Evolutionary conservation across 1,140 invertebrate genomes (phyloP), one percentile per base, ranked within the genome.

Genomic region (Xylocopa sonorina): DNA sequence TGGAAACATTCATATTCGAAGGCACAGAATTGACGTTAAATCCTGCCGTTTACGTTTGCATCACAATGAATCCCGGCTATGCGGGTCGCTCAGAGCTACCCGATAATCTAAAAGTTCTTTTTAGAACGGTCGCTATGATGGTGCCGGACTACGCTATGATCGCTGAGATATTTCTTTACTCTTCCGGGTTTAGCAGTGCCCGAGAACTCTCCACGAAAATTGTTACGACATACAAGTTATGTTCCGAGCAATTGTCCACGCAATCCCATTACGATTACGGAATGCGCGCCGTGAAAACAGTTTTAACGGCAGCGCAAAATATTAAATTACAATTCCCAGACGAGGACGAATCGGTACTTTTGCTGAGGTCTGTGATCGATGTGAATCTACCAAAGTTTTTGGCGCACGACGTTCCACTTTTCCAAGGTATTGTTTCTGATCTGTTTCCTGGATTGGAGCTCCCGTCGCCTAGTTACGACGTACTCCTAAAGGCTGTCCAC

Each of bases 101-200:
- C 0, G 97, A 98, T 87, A 99, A 98, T 91, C 91, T 98, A 10
- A 98, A 98, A 90, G 96, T 97, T 0, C 92, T 99, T 3, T 99
- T 99, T 90, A 95, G 98, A 48, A 97, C 97, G 2, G 97, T 99
- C 7, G 97, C 98, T 0, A 99, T 99, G 98, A 98, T 98, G 97
- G 97, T 98, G 18, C 98, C 98, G 0, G 97, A 99, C 90, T 98
- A 98, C 89, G 96, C 96, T 0, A 95, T 98, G 93, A 98, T 99
- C 87, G 97, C 96, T 0, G 98, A 99, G 92, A 98, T 98, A 67
- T 97, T 96, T 0, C 92, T 99, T 0, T 98, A 98, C 87, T 98
- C 97, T 0, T 98, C 95, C 81, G 98, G 98, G 3, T 99, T 98
- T 91, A 94, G 95, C 10, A 95, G 96, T 80, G 97, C 97, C 0